phyloP scores from a whole-genome alignment of 2,888 invertebrate species.

The Sacculina carcini region DNA sequence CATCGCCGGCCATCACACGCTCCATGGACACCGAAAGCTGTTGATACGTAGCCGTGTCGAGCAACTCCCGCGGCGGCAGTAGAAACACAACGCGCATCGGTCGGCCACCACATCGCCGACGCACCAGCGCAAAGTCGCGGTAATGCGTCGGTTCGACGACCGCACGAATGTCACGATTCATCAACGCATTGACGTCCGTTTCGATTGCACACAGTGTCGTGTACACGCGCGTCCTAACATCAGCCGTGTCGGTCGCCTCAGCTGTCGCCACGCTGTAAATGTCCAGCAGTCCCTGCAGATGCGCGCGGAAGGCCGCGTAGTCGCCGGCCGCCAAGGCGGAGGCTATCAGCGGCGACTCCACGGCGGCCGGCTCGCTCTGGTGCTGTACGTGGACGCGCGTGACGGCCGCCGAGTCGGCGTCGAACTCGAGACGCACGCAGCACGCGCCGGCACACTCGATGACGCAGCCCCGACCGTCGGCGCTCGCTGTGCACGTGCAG shows the following conservation, averaged over 20 bases:
- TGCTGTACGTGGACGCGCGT: constrained; percentile 78
- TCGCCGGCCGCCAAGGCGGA: constrained; percentile 42
- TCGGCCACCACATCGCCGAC: too few relatives aligned
- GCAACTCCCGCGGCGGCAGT: too few relatives aligned
- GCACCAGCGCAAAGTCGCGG: too few relatives aligned
- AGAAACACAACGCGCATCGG: too few relatives aligned
- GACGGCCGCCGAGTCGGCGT: constrained; percentile 43
- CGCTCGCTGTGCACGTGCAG: constrained; percentile 21
- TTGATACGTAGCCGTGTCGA: too few relatives aligned
- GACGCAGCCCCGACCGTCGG: background rate
- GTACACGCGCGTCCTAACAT: constrained; percentile 76
- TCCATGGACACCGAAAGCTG: too few relatives aligned
- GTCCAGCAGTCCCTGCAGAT: constrained; percentile 64
- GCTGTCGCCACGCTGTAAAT: too few relatives aligned
- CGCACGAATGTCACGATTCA: too few relatives aligned
- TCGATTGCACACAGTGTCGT: constrained; percentile 74
- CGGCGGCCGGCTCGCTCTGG: constrained; percentile 42
- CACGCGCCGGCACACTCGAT: constrained; percentile 71
- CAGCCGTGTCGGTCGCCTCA: constrained; percentile 80
- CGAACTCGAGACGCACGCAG: constrained; percentile 67
- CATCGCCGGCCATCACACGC: too few relatives aligned
- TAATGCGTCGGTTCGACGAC: too few relatives aligned
- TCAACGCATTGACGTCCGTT: too few relatives aligned
- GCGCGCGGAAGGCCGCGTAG: constrained; percentile 70
- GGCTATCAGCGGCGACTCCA: background rate